These are phyloP conservation scores for Enteromius afrohamiltoni DNA, from an alignment of 2,797 vertebrate genomes.

Conservation along the genomic window DNA sequence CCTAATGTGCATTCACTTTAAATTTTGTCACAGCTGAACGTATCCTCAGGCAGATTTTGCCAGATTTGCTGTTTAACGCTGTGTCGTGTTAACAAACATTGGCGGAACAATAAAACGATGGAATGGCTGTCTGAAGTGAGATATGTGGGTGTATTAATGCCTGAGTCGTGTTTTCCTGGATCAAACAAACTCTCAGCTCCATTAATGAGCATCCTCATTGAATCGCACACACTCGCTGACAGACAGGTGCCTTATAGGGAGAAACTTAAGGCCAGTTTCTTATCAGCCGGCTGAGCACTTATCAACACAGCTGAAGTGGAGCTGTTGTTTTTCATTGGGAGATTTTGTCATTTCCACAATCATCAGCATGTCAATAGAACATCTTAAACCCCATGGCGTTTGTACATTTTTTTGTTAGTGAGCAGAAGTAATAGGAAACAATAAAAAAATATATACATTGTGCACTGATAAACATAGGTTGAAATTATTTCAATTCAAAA, in stretches of 20 bases:
- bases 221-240: constrained; percentile 25
- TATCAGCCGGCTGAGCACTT: constrained; percentile 10
- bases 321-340: not conserved
- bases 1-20: constrained; percentile 16
- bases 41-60: not conserved
- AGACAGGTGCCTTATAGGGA: constrained; percentile 14
- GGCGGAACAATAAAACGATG: constrained; percentile 46
- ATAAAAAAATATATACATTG: not conserved
- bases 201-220: constrained; percentile 51
- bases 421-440: not conserved
- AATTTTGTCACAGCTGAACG: not conserved
- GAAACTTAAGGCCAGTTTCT: not conserved
- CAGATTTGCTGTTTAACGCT: constrained; percentile 31
- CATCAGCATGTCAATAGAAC: not conserved
- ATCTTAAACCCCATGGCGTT: not conserved
- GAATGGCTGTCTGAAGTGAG: constrained; percentile 55
- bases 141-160: constrained; percentile 61
- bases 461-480: not conserved
- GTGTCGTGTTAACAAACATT: constrained; percentile 46
- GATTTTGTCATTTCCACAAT: not conserved
- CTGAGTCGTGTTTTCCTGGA: constrained; percentile 55
- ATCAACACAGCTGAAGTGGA: not conserved
- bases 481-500: not conserved
- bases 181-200: constrained; percentile 55
- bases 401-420: not conserved